These are phyloP conservation scores for Pterobdella sp. DNA, from an alignment of 2,888 invertebrate species.

Conservation along the genomic window DNA sequence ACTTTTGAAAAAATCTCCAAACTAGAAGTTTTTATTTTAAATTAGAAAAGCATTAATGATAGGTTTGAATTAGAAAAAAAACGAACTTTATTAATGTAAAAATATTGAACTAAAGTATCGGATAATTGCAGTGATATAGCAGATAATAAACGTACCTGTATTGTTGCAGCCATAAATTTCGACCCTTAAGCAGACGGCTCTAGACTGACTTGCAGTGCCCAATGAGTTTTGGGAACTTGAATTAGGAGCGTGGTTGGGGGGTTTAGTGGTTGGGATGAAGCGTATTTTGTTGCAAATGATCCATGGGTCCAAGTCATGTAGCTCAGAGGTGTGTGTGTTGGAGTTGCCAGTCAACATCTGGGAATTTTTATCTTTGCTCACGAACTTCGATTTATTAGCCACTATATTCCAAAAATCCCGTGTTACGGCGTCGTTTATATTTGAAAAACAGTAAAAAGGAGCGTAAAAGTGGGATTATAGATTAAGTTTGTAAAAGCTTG, in stretches of 20 bases:
- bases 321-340: constrained; percentile 75
- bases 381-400: too few relatives aligned
- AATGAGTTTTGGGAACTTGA: background rate
- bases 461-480: background rate
- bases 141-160: constrained; percentile 51
- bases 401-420: background rate
- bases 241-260: constrained; percentile 52
- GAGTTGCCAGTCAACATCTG: constrained; percentile 75
- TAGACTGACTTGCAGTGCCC: constrained; percentile 56
- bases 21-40: too few relatives aligned
- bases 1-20: too few relatives aligned
- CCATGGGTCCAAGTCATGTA: constrained; percentile 66
- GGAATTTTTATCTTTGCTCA: too few relatives aligned
- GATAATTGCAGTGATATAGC: background rate
- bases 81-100: too few relatives aligned
- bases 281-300: constrained; percentile 77
- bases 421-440: background rate
- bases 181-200: constrained; percentile 82
- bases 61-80: too few relatives aligned
- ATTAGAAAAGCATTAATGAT: too few relatives aligned
- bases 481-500: too few relatives aligned
- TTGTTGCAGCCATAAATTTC: constrained; percentile 80
- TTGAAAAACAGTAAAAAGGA: background rate
- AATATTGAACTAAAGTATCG: background rate
- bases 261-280: constrained; percentile 66